phyloP scores from a whole-genome alignment of 2,797 vertebrate species.

The Huso huso region DNA sequence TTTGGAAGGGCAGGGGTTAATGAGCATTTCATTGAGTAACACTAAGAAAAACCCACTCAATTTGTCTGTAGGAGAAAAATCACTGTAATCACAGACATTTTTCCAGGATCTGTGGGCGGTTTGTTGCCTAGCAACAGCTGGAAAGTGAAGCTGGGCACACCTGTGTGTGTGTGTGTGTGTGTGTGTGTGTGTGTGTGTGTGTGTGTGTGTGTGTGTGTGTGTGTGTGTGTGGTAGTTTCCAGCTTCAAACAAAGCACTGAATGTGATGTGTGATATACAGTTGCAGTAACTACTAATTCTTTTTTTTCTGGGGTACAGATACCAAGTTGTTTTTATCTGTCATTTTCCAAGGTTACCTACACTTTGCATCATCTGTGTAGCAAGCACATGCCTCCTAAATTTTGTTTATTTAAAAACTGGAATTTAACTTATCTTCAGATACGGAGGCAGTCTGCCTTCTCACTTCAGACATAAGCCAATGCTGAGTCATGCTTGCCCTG shows the following conservation, averaged over 20 bases:
- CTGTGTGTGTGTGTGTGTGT: background rate
- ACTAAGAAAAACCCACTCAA: conserved; percentile 15
- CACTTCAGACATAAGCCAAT: no score
- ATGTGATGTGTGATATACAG: background rate
- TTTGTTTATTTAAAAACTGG: no score
- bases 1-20: no score
- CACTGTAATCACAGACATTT: conserved; percentile 28
- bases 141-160: conserved; percentile 31
- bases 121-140: conserved; percentile 40
- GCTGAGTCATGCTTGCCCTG: no score
- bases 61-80: conserved; percentile 24
- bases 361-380: no score
- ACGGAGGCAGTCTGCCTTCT: no score
- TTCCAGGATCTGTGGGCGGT: conserved; percentile 30
- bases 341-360: no score
- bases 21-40: conserved; percentile 24
- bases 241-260: no score
- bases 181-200: background rate
- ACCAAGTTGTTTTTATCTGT: background rate
- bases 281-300: background rate
- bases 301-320: background rate
- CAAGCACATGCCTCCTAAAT: no score
- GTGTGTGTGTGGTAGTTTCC: background rate
- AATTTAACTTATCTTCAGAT: no score
- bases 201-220: background rate